These are phyloP conservation scores for Monochamus alternatus DNA, from an alignment of 2,888 invertebrate species.

Conservation along the genomic window DNA sequence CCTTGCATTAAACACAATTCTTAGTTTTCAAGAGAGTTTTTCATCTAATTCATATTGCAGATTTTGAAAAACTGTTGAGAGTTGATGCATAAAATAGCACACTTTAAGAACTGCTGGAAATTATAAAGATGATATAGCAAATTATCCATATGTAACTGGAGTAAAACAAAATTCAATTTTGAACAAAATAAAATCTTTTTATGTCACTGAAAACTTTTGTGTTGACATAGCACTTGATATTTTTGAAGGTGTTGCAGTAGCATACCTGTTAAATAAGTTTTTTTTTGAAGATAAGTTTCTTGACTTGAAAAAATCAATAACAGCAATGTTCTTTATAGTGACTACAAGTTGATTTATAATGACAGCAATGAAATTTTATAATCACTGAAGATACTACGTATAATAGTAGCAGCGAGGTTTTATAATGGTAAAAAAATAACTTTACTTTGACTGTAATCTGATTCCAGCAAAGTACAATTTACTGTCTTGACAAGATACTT, in stretches of 20 bases:
- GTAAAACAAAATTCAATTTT: constrained; percentile 47
- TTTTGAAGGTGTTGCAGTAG: constrained; percentile 52
- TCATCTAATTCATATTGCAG: constrained; percentile 40
- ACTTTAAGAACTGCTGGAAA: constrained; percentile 8
- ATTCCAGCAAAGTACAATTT: too few species aligned
- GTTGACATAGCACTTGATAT: constrained; percentile 55
- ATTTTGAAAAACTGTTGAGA: constrained; percentile 26
- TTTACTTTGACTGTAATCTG: too few species aligned
- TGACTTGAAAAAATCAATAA: constrained; percentile 15
- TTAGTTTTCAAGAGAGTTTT: constrained; percentile 46
- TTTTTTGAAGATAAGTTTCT: constrained; percentile 44
- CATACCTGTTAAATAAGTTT: constrained; percentile 45
- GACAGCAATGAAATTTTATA: too few species aligned
- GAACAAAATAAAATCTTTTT: constrained; percentile 48
- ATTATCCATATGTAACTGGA: constrained; percentile 45
- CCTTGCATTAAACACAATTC: constrained; percentile 37
- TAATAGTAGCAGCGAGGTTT: too few species aligned
- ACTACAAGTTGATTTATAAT: too few species aligned
- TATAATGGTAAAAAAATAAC: too few species aligned
- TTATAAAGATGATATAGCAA: constrained; percentile 44
- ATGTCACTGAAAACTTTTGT: constrained; percentile 50
- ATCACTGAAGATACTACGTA: too few species aligned
- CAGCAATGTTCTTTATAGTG: too few species aligned
- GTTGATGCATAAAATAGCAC: constrained; percentile 18
- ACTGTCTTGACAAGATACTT: too few species aligned